Evolutionary conservation across 2,888 invertebrate species (phyloP).

Genomic region (Acanthopleura granulata): DNA sequence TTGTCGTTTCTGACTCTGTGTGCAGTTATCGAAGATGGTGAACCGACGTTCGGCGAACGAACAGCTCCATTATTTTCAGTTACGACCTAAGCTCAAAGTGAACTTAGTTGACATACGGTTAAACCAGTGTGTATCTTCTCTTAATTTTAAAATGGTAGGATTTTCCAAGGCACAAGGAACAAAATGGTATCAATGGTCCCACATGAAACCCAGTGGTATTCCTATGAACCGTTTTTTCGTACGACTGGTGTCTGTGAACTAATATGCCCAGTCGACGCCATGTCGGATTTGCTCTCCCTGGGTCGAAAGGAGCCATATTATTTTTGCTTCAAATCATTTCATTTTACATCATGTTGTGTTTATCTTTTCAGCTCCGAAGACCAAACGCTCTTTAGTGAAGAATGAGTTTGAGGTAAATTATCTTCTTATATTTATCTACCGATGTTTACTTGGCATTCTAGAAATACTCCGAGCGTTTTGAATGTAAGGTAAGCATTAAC

Average conservation of each 20-base stretch:
- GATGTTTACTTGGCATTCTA: too few species aligned
- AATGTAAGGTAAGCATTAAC: too few species aligned
- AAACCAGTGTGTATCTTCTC: neutral
- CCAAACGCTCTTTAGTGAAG: constrained; percentile 38
- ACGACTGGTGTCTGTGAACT: neutral
- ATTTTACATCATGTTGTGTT: constrained; percentile 2
- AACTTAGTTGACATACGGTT: neutral
- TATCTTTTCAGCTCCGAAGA: constrained; percentile 45
- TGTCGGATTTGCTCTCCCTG: neutral
- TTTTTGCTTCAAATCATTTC: neutral
- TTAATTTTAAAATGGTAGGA: neutral
- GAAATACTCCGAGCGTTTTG: too few species aligned
- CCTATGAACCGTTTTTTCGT: constrained; percentile 1
- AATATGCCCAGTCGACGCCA: neutral
- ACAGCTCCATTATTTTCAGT: neutral
- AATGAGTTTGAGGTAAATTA: constrained; percentile 44
- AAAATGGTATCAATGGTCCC: neutral
- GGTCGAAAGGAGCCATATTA: constrained; percentile 11
- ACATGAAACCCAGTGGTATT: neutral
- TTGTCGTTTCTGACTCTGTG: constrained; percentile 10
- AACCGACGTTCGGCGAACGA: neutral
- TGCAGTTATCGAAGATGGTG: constrained; percentile 11
- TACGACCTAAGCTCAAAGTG: neutral
- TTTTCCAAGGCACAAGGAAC: neutral
- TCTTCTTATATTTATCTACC: too few species aligned